Conservation (phyloP, 1,140 invertebrate species). For the Sipha flava region DNA sequence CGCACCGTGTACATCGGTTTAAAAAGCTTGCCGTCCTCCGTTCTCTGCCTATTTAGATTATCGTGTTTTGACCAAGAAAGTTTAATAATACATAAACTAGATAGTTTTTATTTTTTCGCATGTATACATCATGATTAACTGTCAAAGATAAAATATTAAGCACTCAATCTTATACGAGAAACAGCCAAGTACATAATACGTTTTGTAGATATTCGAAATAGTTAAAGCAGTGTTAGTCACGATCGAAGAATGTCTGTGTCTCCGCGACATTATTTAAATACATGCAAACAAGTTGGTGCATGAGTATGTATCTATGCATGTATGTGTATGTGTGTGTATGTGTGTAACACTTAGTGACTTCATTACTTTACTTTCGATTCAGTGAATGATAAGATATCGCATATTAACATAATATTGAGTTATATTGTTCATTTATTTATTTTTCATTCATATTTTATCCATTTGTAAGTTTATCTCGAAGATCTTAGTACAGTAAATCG, state of each 20-base stretch:
- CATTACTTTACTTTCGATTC: constrained; percentile 1
- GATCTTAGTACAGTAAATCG: too few species aligned
- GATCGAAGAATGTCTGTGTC: neutral
- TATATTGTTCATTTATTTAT: neutral
- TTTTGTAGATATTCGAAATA: neutral
- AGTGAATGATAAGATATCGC: neutral
- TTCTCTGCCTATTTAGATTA: neutral
- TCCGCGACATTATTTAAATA: neutral
- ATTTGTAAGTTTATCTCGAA: too few species aligned
- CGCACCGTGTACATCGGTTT: neutral
- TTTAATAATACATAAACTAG: neutral
- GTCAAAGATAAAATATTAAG: constrained; percentile 1
- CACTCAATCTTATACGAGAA: neutral
- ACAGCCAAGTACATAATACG: neutral
- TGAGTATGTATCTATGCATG: neutral
- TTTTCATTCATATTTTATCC: too few species aligned
- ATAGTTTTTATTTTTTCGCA: neutral
- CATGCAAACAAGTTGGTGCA: neutral
- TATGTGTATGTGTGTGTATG: neutral
- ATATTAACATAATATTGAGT: neutral
- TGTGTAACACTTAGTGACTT: neutral
- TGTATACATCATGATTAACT: neutral
- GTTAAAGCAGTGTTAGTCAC: constrained; percentile 25
- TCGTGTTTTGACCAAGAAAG: neutral
- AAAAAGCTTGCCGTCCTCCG: neutral